Conservation (phyloP, 2,113 vertebrate species). For the Oreocharis arfaki region DNA sequence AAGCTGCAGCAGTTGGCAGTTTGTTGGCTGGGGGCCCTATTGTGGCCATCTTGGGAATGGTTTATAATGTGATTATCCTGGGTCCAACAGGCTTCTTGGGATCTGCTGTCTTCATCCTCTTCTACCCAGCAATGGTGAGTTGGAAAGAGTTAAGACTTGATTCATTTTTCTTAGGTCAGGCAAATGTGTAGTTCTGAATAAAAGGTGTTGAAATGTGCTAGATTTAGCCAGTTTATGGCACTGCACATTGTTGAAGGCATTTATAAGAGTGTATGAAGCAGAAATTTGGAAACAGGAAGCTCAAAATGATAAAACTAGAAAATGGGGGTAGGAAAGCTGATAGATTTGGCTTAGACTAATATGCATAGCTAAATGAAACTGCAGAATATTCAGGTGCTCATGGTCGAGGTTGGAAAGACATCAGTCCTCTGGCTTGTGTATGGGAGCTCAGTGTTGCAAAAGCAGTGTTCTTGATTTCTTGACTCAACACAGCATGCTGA, state of each 20-base stretch:
- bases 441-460: neutral
- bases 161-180: neutral
- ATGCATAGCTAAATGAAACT: neutral
- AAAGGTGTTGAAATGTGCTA: neutral
- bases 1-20: constrained; percentile 89
- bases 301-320: neutral
- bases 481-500: neutral
- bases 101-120: constrained; percentile 90
- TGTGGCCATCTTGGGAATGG: constrained; percentile 86
- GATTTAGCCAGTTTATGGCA: neutral
- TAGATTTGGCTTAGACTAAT: neutral
- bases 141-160: neutral
- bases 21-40: constrained; percentile 88
- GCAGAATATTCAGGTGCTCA: neutral
- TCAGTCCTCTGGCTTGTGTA: neutral
- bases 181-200: neutral
- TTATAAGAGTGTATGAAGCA: neutral
- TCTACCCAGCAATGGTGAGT: constrained; percentile 92
- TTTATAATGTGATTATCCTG: constrained; percentile 86
- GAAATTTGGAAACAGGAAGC: neutral
- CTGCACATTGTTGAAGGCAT: neutral
- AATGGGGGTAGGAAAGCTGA: neutral
- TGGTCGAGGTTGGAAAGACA: neutral
- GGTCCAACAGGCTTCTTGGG: constrained; percentile 90
- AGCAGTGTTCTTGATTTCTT: neutral